Conservation (phyloP, 2,797 vertebrate species). For the Cyprinodon diabolis region DNA sequence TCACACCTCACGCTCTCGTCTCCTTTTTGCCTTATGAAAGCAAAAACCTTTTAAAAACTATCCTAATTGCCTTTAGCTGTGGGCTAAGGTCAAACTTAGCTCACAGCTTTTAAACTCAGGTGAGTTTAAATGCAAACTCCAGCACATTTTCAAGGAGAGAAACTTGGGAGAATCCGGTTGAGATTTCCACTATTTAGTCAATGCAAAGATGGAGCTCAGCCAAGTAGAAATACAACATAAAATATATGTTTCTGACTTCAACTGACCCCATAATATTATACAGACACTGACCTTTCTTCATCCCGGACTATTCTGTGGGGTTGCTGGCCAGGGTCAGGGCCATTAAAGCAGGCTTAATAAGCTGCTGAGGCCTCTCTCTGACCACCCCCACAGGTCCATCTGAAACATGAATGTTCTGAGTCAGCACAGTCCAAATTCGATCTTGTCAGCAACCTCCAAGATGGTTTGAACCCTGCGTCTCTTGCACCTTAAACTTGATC, state of each 20-base stretch:
- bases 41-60: slow-evolving; percentile 35
- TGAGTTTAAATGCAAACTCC: slow-evolving; percentile 41
- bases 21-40: slow-evolving; percentile 22
- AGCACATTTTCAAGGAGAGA: slow-evolving; percentile 54
- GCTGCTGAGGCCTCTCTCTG: slow-evolving; percentile 37
- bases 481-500: slow-evolving; percentile 28
- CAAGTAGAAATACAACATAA: slow-evolving; percentile 26
- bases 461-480: slow-evolving; percentile 26
- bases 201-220: slow-evolving; percentile 39
- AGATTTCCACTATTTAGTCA: slow-evolving; percentile 38
- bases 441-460: slow-evolving; percentile 61
- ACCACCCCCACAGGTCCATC: slow-evolving; percentile 28
- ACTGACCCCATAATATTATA: slow-evolving; percentile 47
- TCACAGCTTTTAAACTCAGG: slow-evolving; percentile 39
- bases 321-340: slow-evolving; percentile 56
- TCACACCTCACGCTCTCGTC: slow-evolving; percentile 9
- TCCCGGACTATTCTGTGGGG: slow-evolving; percentile 47
- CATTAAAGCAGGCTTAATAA: slow-evolving; percentile 71
- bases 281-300: slow-evolving; percentile 61
- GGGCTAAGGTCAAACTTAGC: slow-evolving; percentile 40
- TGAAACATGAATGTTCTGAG: slow-evolving; percentile 46
- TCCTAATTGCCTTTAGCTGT: slow-evolving; percentile 45
- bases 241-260: slow-evolving; percentile 21
- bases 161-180: slow-evolving; percentile 40
- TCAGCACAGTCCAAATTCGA: slow-evolving; percentile 63